Evolutionary conservation across 2,113 vertebrate genomes (phyloP), one percentile per base, ranked within the genome.

Genomic region (Periophthalmus modestus): DNA sequence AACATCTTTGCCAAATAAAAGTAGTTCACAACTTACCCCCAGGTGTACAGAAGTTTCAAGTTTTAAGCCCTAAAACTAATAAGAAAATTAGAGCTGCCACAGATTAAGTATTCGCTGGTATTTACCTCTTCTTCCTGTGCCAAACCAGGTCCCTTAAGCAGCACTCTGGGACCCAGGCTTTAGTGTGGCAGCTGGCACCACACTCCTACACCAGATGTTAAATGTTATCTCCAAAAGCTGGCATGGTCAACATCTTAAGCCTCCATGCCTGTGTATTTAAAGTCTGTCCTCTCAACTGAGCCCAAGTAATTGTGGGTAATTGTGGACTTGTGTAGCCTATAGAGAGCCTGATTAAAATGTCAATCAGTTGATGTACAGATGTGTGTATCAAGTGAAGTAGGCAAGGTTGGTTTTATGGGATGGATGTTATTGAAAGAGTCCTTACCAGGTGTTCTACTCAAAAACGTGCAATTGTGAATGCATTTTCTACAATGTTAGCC

Each of bases 181-280:
- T 83, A 50, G 67, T 82, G 79, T 69, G 78, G 63, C 72, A 74
- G 82, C 87, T 78, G 62, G 79, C 21, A 10, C 58, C 28, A 61
- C 73, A 85, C 75, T 78, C 77, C 57, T 78, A 70, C 57, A 43
- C 73, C 66, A 47, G 74, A 85, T 80, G 79, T 72, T 74, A 70
- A 73, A 74, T 74, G 66, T 87, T 90, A 91, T 91, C 88, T 87
- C 71, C 87, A 84, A 88, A 82, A 81, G 80, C 75, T 84, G 79
- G 82, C 74, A 79, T 79, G 82, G 81, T 85, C 84, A 84, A 68
- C 85, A 68, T 85, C 72, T 82, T 88, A 87, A 90, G 83, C 86
- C 62, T 67, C 68, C 39, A 43, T 83, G 57, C 28, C 5, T 28
- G 28, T 34, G 81, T 84, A 74, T 71, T 89, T 86, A 79, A 80